phyloP scores from a whole-genome alignment of 2,113 vertebrate genomes.

The Upupa epops region DNA sequence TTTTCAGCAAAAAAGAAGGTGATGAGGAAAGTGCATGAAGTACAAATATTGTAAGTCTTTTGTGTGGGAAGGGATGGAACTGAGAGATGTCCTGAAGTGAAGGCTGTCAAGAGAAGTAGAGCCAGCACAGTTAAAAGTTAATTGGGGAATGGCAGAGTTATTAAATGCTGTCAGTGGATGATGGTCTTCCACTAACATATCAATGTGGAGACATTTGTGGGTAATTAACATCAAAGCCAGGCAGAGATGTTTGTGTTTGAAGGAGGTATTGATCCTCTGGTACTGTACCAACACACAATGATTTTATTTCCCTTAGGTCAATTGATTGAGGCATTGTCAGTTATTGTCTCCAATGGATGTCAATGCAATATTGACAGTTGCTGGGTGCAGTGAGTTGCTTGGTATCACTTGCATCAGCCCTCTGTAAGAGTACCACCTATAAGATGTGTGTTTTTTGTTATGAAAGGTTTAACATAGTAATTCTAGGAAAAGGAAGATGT shows the following conservation, averaged over 20 bases:
- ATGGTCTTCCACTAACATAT: not conserved
- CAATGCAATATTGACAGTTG: not conserved
- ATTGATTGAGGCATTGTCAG: not conserved
- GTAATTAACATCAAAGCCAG: slow-evolving; percentile 16
- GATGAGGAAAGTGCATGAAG: not conserved
- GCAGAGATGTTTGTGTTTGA: not conserved
- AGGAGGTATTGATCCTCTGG: slow-evolving; percentile 19
- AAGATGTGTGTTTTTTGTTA: not conserved
- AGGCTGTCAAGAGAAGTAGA: not conserved
- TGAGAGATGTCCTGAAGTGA: not conserved
- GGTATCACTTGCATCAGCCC: not conserved
- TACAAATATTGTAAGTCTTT: not conserved
- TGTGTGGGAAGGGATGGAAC: not conserved
- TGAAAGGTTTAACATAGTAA: not conserved
- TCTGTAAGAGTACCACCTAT: not conserved
- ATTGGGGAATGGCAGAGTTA: not conserved
- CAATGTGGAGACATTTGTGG: not conserved
- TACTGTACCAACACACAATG: not conserved
- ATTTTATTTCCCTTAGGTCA: slow-evolving; percentile 9
- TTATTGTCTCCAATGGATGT: slow-evolving; percentile 12
- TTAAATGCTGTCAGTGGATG: not conserved
- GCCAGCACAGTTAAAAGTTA: not conserved
- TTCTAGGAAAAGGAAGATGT: not conserved
- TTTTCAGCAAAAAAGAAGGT: not conserved
- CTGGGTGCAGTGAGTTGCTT: slow-evolving; percentile 8